Conservation (phyloP, 2,113 vertebrate species). For the Motacilla tschutschensis region DNA sequence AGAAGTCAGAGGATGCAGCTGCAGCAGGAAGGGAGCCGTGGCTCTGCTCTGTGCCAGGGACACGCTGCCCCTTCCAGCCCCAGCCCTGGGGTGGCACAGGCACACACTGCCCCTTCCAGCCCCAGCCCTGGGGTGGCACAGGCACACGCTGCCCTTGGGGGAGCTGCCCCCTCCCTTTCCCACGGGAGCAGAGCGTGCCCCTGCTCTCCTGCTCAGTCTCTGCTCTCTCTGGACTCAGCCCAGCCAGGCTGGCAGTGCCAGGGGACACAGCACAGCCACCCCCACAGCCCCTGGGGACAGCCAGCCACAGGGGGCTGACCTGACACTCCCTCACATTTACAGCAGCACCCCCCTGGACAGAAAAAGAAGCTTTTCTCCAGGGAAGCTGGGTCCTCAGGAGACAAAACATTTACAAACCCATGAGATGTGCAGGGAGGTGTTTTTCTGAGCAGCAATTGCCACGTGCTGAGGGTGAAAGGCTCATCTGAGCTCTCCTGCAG, state of each 20-base stretch:
- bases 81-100: fast-evolving
- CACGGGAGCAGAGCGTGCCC: fast-evolving
- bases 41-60: not conserved
- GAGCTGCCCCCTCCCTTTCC: not conserved
- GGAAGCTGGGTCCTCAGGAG: not conserved
- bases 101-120: not conserved
- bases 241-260: not conserved
- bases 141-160: fast-evolving
- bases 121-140: fast-evolving
- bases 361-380: fast-evolving
- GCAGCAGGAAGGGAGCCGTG: not conserved
- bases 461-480: not conserved
- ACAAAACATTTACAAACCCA: fast-evolving
- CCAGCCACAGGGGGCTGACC: fast-evolving
- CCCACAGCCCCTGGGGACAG: not conserved
- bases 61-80: not conserved
- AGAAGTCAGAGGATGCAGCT: not conserved
- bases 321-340: not conserved
- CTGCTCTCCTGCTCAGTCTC: fast-evolving
- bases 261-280: not conserved
- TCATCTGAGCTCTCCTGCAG: not conserved
- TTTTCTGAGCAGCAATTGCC: not conserved
- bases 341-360: not conserved
- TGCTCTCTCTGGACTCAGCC: not conserved
- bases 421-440: not conserved